Base-by-base conservation (phyloP, 1,140 invertebrate species). In the Zaprionus davidi region DNA sequence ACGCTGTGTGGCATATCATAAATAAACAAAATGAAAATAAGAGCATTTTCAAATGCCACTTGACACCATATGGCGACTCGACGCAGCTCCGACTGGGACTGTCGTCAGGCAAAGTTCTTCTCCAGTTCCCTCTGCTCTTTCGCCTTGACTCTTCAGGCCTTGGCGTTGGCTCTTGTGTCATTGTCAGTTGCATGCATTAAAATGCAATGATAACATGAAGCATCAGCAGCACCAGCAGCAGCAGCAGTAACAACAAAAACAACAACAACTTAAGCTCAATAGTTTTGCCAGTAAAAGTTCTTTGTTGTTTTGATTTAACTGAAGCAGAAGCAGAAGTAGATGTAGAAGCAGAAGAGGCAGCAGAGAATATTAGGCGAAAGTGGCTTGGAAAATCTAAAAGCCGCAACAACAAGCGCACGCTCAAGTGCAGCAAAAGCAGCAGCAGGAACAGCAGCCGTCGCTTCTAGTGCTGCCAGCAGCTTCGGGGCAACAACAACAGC, bases 1-100 rank as follows among this genome's bases (percentile, higher is more conserved):
- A 46, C n/a, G 7, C 41, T 46, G 41, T 51, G 28, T 49, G 28
- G 22, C 55, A 79, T 65, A 68, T 81, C 84, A 70, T 75, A 72
- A 82, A 86, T 86, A 86, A 88, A 84, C 74, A 81, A 83, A 78
- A 76, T 72, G 57, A 64, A 76, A 88, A 88, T 78, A 82, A 87
- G 78, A 88, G 85, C 84, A 81, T 90, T 88, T 88, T 84, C 84
- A 84, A 90, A 90, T 88, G 84, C 81, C 85, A 88, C 84, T 88
- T 88, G 85, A 88, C 84, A 88, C 84, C 84, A 90, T 88, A 84
- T 88, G 82, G 77, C 79, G 79, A 74, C 63, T 72, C 66, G 79
- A 83, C 41, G 17, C 41, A 3, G 41, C 41, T 46, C n/a, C 76
- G 74, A 24, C n/a, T 13, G 46, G 20, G 3, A 56, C 72, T 86